Evolutionary conservation across 2,888 invertebrate genomes (phyloP).

Genomic region (Trichopria drosophilae): DNA sequence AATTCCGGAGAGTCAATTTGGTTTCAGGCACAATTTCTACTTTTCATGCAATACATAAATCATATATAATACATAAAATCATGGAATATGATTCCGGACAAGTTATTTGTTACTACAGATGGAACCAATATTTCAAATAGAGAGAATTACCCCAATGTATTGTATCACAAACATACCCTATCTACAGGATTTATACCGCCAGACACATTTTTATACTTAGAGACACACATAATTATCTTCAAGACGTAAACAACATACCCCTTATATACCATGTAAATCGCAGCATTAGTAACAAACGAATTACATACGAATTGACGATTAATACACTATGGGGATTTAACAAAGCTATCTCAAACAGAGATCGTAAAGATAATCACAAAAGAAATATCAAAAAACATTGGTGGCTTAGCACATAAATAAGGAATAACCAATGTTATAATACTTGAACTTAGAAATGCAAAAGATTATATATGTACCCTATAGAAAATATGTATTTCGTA

Average conservation of each 20-base stretch:
- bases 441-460: no score
- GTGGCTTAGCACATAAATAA: no score
- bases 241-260: background rate
- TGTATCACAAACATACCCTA: background rate
- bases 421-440: no score
- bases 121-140: conserved; percentile 1
- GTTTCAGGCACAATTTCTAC: conserved; percentile 33
- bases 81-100: conserved; percentile 1
- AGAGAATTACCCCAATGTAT: background rate
- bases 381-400: background rate
- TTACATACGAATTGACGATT: background rate
- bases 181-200: background rate
- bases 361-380: background rate
- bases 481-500: no score
- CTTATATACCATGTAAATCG: background rate
- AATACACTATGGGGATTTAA: conserved; percentile 3
- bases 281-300: background rate
- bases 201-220: conserved; percentile 6
- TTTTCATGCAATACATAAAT: conserved; percentile 33
- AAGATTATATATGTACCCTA: no score
- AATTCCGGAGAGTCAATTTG: conserved; percentile 34
- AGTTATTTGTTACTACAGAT: background rate
- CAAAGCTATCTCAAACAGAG: conserved; percentile 2
- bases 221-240: background rate
- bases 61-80: conserved; percentile 19